Base-by-base conservation (phyloP, 1,140 invertebrate genomes). In the Procambarus virginalis region DNA sequence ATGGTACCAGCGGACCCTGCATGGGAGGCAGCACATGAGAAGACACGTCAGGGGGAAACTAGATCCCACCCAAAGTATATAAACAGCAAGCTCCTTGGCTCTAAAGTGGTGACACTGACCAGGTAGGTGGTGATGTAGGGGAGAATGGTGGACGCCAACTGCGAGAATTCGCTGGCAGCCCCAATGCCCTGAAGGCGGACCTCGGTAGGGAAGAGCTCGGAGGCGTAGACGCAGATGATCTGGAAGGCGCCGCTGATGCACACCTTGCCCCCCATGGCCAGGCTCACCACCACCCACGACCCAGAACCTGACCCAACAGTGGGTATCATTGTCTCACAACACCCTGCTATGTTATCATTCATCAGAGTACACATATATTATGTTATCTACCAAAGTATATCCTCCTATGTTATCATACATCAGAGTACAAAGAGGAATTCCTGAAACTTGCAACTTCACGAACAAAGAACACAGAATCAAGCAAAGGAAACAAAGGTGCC, bases 171-270 rank as follows among this genome's bases (percentile, higher is more conserved):
- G 10, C n/a, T 60, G 58, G 73, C 55, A 8, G 34, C 60, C 2
- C 77, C 86, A 34, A 88, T 80, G 20, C 86, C 86, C 22, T 73
- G 76, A 14, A 81, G 97, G 84, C 97, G 94, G 68, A 98, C 96
- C 10, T 97, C 96, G 0, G 97, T 98, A 2, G 97, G 97, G 92
- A 97, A 97, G 92, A 97, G 96, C 94, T 98, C 97, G 6, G 96
- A 96, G 8, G 97, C 96, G 93, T 97, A 97, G 60, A 97, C 95
- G 92, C 97, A 97, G 60, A 97, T 95, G 1, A 96, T 95, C 64
- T 96, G 96, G 93, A 97, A 98, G 8, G 96, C 96, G 0, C 96
- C 95, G 0, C 97, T 97, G 82, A 97, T 97, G 14, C 96, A 96
- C 91, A 98, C 94, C 94, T 98, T 98, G 12, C 96, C 97, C 77